A percentile compares a stretch with the other conserved stretches of the same genome.
phyloP scores from a whole-genome alignment of 92 coral and sea anemone genomes.

The Metridium senile region DNA sequence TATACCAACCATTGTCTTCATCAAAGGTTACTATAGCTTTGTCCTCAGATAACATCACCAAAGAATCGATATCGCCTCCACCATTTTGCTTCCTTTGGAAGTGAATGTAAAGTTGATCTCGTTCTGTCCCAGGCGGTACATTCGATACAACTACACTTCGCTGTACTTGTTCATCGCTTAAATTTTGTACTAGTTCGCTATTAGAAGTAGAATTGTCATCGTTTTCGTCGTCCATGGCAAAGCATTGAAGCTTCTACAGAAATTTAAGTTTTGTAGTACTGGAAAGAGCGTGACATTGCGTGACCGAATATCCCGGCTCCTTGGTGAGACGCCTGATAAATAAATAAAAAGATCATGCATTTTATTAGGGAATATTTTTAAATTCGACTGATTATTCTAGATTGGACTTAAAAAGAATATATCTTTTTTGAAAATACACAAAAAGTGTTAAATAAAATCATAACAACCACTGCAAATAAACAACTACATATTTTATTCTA shows the following conservation, averaged over 20 bases:
- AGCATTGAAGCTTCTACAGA: constrained; percentile 7
- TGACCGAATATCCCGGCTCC: constrained; percentile 22
- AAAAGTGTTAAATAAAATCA: too few relatives aligned
- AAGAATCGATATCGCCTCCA: constrained; percentile 61
- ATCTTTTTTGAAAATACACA: too few relatives aligned
- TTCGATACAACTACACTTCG: constrained; percentile 42
- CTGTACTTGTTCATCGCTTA: background rate
- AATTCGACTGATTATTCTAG: too few relatives aligned
- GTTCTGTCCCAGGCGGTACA: constrained; percentile 26
- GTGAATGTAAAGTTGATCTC: constrained; percentile 31
- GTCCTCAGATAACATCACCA: constrained; percentile 33
- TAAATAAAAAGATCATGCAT: background rate
- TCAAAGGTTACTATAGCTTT: constrained; percentile 59
- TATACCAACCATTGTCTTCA: constrained; percentile 32
- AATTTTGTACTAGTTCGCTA: background rate
- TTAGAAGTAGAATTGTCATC: background rate
- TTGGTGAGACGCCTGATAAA: background rate
- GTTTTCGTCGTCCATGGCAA: constrained; percentile 4
- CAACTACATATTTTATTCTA: too few relatives aligned
- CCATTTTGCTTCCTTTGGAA: constrained; percentile 55
- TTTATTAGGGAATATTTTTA: background rate
- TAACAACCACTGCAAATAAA: too few relatives aligned
- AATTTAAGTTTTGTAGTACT: constrained; percentile 5
- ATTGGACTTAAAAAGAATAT: too few relatives aligned
- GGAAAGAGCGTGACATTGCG: constrained; percentile 31